Evolutionary conservation across 1,140 invertebrate genomes (phyloP), one percentile per base, ranked within the genome.

Genomic region (Aphelinus certus): DNA sequence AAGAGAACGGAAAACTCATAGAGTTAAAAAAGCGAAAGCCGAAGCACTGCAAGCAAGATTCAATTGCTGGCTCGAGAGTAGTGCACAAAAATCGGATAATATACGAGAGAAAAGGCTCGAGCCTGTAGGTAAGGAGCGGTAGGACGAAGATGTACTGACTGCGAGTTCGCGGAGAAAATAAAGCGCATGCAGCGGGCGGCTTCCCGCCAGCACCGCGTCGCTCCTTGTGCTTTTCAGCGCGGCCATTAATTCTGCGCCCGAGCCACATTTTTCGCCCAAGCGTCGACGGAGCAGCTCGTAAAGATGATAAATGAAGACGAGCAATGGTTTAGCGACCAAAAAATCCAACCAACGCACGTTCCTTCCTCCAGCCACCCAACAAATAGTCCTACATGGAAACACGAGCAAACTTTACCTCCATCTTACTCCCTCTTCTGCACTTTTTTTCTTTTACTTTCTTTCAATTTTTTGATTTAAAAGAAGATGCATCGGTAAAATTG

Each of bases 291-390:
- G 62, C 61, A 71, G 69, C 62, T 72, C 71, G 71, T 72, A 72
- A 72, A 72, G 71, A 72, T 72, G 71, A 72, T 72, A 65, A 65
- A 72, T 72, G 71, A 72, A 65, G 71, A 72, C 71, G 71, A 72
- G 71, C 62, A 9, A 43, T 51, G 43, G 65, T 10, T 67, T 46
- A 42, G 26, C 47, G 68, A 45, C 7, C 60, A 63, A 71, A 71
- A 71, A 71, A 71, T 70, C 46, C 68, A 2, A 9, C 48, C n/a
- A 2, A 4, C 9, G 5, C n/a, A 9, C 43, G 49, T 53, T 45
- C 2, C 45, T 26, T 43, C 3, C 0, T 42, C 53, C 58, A 43
- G 55, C 53, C 9, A 42, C 42, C 51, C 49, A 71, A 63, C 69
- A 71, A 63, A 71, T 71, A 71, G 60, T 55, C 10, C 55, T 70